phyloP scores from a whole-genome alignment of 2,113 vertebrate genomes.

The Mastomys coucha region DNA sequence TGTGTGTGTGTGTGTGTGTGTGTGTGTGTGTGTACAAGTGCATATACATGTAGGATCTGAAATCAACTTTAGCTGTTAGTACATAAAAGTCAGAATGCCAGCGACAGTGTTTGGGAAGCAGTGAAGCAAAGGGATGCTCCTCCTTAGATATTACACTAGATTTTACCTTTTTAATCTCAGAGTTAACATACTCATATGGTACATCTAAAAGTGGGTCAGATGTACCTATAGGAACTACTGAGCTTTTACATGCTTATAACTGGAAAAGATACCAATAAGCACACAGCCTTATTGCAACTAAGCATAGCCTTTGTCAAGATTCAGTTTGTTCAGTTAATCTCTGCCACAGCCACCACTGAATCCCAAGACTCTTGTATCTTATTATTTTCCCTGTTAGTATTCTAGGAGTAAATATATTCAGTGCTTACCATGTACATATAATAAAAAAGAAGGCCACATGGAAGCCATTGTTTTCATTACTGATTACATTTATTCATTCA shows the following conservation, averaged over 20 bases:
- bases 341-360: neutral
- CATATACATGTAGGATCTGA: neutral
- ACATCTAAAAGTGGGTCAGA: neutral
- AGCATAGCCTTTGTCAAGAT: slow-evolving; percentile 23
- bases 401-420: neutral
- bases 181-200: neutral
- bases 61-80: slow-evolving; percentile 26
- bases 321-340: neutral
- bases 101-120: neutral
- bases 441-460: neutral
- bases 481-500: neutral
- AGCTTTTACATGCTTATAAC: slow-evolving; percentile 24
- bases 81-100: slow-evolving; percentile 13
- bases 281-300: slow-evolving; percentile 1
- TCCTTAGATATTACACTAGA: neutral
- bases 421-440: neutral
- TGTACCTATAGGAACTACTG: neutral
- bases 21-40: rapidly evolving
- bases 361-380: neutral
- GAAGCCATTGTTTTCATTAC: neutral
- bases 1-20: neutral
- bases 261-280: slow-evolving; percentile 4
- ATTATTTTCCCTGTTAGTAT: neutral
- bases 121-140: neutral
- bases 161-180: neutral